A percentile compares a stretch with the other conserved stretches of the same genome.
phyloP scores from a whole-genome alignment of 2,113 vertebrate species.

The Lathamus discolor region DNA sequence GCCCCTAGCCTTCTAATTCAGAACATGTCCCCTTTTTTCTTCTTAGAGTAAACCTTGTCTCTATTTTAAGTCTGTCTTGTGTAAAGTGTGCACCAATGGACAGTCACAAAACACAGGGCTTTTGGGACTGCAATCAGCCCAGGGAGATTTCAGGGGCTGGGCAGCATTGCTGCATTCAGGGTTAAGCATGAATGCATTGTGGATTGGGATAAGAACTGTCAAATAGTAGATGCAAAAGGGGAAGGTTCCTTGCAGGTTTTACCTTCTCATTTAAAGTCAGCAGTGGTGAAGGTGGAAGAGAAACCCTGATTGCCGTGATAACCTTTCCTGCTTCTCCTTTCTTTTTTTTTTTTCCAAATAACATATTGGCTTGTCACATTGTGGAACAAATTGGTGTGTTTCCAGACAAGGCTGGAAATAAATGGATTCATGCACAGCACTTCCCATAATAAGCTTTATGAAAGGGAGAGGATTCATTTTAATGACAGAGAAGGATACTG shows the following conservation, averaged over 20 bases:
- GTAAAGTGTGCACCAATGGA: neutral
- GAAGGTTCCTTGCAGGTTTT: neutral
- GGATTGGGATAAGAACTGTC: neutral
- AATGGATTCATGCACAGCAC: neutral
- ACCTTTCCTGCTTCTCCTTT: neutral
- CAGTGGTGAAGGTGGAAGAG: neutral
- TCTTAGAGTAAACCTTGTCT: neutral
- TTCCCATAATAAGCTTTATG: neutral
- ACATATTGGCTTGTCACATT: neutral
- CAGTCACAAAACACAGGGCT: neutral
- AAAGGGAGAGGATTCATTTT: conserved; percentile 15
- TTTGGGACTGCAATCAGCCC: neutral
- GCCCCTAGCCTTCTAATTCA: neutral
- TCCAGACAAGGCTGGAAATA: neutral
- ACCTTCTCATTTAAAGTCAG: neutral
- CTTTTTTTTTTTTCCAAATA: neutral
- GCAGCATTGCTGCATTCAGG: neutral
- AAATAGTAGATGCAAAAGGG: neutral
- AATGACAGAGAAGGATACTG: conserved; percentile 7
- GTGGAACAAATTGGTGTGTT: neutral
- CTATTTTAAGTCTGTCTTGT: neutral
- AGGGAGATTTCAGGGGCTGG: neutral
- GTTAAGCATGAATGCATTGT: neutral
- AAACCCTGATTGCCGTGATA: neutral
- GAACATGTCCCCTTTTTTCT: neutral